Evolutionary conservation across 2,797 vertebrate species (phyloP).

Genomic region (Eremophila alpestris): DNA sequence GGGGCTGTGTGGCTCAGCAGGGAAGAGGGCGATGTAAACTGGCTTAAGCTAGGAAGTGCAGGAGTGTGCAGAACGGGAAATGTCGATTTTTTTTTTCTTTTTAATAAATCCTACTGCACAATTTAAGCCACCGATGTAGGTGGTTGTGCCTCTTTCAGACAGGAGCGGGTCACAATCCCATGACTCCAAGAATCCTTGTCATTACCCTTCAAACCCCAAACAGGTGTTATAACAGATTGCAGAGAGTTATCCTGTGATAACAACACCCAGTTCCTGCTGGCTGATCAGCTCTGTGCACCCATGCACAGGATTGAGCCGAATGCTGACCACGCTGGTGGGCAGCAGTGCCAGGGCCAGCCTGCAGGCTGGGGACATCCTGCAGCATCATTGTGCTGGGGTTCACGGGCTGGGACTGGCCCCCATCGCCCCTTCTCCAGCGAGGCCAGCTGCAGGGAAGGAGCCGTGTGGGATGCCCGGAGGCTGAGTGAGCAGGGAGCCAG

Average conservation of each 20-base stretch:
- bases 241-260: background rate
- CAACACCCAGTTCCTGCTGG: background rate
- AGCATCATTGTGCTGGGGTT: background rate
- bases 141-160: background rate
- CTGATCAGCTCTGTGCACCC: too few relatives aligned
- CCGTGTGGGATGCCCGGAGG: rapidly evolving
- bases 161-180: background rate
- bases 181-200: background rate
- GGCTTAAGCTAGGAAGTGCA: background rate
- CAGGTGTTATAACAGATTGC: rapidly evolving
- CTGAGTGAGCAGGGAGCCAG: background rate
- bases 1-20: background rate
- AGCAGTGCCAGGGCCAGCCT: background rate
- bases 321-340: rapidly evolving
- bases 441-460: too few relatives aligned
- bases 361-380: background rate
- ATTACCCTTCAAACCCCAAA: background rate
- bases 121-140: background rate
- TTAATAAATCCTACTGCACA: background rate
- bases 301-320: rapidly evolving
- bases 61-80: background rate
- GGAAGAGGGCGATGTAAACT: background rate
- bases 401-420: background rate
- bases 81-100: background rate
- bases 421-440: background rate